These are phyloP conservation scores for Chelonoidis abingdonii DNA, from an alignment of 2,113 vertebrate species.

Conservation along the genomic window DNA sequence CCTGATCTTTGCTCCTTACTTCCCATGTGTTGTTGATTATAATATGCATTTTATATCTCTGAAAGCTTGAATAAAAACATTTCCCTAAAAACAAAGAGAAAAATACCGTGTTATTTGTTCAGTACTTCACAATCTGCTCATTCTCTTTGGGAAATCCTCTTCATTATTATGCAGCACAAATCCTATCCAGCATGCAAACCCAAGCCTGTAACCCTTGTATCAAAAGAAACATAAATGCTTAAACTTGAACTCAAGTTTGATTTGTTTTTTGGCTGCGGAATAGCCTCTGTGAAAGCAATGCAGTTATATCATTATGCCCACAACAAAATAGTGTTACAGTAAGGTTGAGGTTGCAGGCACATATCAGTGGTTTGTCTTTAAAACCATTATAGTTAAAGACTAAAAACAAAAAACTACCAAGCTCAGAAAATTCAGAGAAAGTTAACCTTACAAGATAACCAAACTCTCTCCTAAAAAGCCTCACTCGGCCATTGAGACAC, in stretches of 20 bases:
- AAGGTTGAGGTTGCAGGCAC: rapidly evolving
- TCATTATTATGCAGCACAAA: not conserved
- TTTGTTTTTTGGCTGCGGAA: not conserved
- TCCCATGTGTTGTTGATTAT: not conserved
- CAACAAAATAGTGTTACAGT: not conserved
- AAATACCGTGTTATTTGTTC: not conserved
- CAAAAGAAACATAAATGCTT: not conserved
- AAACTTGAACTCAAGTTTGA: not conserved
- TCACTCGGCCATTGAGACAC: rapidly evolving
- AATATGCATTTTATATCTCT: not conserved
- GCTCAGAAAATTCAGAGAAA: not conserved
- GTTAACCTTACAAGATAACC: rapidly evolving
- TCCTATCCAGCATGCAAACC: not conserved
- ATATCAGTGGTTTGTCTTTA: not conserved
- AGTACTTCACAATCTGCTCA: not conserved
- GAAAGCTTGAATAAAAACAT: not conserved
- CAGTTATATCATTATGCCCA: not conserved
- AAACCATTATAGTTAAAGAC: not conserved
- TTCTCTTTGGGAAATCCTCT: not conserved
- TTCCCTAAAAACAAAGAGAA: not conserved
- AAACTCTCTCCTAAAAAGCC: not conserved
- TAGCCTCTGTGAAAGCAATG: not conserved
- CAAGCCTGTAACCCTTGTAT: not conserved
- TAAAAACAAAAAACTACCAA: not conserved
- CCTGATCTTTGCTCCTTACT: not conserved